Base-by-base conservation (phyloP, 1,140 invertebrate genomes). In the Orius insidiosus region DNA sequence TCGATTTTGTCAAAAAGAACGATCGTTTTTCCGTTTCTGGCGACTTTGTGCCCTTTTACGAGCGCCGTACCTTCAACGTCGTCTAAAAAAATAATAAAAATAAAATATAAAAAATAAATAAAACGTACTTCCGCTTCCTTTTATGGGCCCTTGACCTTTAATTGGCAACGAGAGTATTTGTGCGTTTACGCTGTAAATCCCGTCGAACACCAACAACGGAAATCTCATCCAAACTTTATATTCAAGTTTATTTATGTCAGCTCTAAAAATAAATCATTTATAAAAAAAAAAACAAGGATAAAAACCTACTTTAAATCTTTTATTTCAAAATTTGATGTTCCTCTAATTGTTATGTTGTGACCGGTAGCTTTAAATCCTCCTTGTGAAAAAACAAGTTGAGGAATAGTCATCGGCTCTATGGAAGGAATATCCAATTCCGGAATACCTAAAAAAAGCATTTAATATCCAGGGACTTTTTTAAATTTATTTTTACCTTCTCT, bases 101-200 rank as follows among this genome's bases (percentile, higher is more conserved):
- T 36, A 34, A 15, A n/a, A 13, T 10, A 18, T 15, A 36, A 43
- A n/a, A n/a, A 18, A 19, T 18, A 11, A n/a, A 30, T 31, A 30
- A 30, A 31, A 68, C 65, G 65, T 59, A 70, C 68, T 74, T 10
- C 76, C 68, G 55, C 78, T 77, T 2, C 68, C 72, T n/a, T n/a
- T 60, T 49, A 78, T 60, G 0, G 67, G 64, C 0, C 76, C 76
- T 8, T 61, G 67, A 13, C 76, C 75, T 31, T 63, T 62, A n/a
- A 80, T 61, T 3, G 70, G 72, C 18, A 80, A 53, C 2, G 74
- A 54, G 9, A 78, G 54, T 11, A 79, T 56, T 34, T 68, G 67
- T 3, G 75, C 74, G 54, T 75, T 69, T 2, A 78, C 59, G 1
- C 66, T 63, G 52, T 80, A 80, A 5, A 63, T 55, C 0, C 71